Conservation (phyloP, 1,140 invertebrate species). For the Drosophila biarmipes region DNA sequence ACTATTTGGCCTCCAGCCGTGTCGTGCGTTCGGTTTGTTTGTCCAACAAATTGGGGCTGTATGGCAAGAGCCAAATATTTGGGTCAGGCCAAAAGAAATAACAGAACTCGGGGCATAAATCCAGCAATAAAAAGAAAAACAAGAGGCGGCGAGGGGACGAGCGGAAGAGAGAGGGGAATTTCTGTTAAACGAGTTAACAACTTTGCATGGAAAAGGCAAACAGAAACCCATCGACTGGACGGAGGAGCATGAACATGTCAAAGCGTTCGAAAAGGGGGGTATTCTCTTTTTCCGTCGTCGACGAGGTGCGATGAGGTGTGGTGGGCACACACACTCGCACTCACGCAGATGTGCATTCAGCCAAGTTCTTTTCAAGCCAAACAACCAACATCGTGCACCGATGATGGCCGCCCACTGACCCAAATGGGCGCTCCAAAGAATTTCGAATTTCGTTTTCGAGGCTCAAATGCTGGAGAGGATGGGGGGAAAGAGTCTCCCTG, state of each 20-base stretch:
- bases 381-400: constrained; percentile 10
- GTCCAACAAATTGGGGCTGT: constrained; percentile 57
- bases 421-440: constrained; percentile 68
- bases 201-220: constrained; percentile 79
- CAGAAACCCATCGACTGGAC: constrained; percentile 64
- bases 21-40: constrained; percentile 53
- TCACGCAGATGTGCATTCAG: constrained; percentile 59
- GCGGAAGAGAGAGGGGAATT: constrained; percentile 30
- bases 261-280: constrained; percentile 16
- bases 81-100: constrained; percentile 74
- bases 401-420: constrained; percentile 74
- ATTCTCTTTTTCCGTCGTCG: not conserved
- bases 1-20: constrained; percentile 33
- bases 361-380: constrained; percentile 49
- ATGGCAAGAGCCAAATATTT: constrained; percentile 62
- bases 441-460: constrained; percentile 69
- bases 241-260: constrained; percentile 53
- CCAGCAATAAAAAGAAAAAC: constrained; percentile 23
- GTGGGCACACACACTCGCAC: constrained; percentile 3
- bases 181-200: constrained; percentile 77
- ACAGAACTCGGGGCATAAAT: constrained; percentile 69
- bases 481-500: not conserved
- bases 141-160: constrained; percentile 12
- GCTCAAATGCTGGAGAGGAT: not conserved
- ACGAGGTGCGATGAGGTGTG: constrained; percentile 33